These are phyloP conservation scores for Chloebia gouldiae DNA, from an alignment of 2,113 vertebrate genomes.

Conservation along the genomic window DNA sequence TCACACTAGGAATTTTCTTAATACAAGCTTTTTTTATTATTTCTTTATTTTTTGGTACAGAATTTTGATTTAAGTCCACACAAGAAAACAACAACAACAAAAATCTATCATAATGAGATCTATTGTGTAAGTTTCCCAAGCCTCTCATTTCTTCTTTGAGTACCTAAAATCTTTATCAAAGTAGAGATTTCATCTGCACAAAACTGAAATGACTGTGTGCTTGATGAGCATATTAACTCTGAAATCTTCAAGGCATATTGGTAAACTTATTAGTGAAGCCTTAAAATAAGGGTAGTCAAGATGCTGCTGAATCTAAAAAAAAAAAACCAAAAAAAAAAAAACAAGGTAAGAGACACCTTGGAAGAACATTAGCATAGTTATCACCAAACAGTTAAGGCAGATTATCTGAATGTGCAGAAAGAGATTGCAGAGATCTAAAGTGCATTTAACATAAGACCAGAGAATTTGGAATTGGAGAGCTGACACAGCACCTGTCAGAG, in stretches of 20 bases:
- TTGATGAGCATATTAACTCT: not conserved
- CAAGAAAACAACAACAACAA: not conserved
- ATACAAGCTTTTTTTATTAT: not conserved
- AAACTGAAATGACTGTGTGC: not conserved
- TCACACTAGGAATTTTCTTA: not conserved
- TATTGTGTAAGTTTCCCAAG: not conserved
- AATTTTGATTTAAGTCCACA: not conserved
- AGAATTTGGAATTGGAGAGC: not conserved
- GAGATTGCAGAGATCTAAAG: not conserved
- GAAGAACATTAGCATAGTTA: not conserved
- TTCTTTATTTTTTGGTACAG: not conserved
- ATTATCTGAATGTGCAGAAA: not conserved
- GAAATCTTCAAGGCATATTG: not conserved
- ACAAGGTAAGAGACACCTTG: not conserved
- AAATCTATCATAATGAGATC: not conserved
- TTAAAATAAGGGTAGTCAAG: not conserved
- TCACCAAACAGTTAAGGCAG: not conserved
- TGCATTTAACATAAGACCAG: rapidly evolving
- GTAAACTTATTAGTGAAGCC: not conserved
- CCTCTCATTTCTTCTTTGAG: not conserved
- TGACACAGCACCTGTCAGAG: not conserved
- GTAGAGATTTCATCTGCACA: not conserved
- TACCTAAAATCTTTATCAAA: not conserved
- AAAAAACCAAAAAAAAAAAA: not conserved
- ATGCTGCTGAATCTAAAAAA: not conserved